phyloP scores from a whole-genome alignment of 2,113 vertebrate genomes.

The Falco punctatus region DNA sequence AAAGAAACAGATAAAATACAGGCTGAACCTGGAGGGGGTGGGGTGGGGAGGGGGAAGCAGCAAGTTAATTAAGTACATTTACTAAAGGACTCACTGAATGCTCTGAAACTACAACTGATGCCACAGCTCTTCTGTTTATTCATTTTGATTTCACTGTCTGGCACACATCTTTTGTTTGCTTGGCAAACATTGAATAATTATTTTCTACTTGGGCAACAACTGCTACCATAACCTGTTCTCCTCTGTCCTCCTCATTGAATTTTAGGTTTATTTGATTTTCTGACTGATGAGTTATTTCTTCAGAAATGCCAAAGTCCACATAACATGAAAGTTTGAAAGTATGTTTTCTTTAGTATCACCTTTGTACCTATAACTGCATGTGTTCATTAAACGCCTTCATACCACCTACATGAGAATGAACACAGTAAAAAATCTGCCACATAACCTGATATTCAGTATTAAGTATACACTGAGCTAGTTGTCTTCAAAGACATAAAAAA shows the following conservation, averaged over 20 bases:
- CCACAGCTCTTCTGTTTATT: slow-evolving; percentile 43
- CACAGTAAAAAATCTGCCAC: neutral
- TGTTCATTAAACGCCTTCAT: neutral
- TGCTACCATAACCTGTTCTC: neutral
- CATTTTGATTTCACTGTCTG: slow-evolving; percentile 3
- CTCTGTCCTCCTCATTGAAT: neutral
- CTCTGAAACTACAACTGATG: neutral
- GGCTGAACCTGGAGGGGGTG: neutral
- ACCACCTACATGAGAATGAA: neutral
- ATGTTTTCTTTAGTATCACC: neutral
- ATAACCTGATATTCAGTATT: neutral
- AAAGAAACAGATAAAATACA: neutral
- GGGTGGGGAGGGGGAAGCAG: neutral
- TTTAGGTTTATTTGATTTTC: slow-evolving; percentile 19
- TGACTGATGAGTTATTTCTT: neutral
- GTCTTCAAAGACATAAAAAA: neutral
- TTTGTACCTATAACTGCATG: neutral
- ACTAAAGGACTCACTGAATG: neutral
- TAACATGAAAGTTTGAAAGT: neutral
- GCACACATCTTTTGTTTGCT: slow-evolving; percentile 18
- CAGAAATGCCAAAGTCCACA: neutral
- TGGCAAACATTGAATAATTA: slow-evolving; percentile 33
- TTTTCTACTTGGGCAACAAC: slow-evolving; percentile 12
- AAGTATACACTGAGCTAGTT: neutral
- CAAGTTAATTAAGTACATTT: neutral